Evolutionary conservation across 2,888 invertebrate species (phyloP).

Genomic region (Cephus sareptanus): DNA sequence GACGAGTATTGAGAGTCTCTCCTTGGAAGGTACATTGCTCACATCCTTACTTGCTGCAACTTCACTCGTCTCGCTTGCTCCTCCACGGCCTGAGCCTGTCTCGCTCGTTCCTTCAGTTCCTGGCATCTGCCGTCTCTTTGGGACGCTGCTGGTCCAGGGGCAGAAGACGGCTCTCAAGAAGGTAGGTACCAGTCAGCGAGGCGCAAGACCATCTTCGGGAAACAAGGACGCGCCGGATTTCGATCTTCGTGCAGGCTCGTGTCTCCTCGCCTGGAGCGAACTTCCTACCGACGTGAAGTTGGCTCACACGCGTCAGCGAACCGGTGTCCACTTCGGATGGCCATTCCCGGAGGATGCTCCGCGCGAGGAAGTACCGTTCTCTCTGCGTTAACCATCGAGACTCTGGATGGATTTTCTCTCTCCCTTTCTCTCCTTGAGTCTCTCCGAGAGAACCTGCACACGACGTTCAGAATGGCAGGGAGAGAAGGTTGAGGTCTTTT

Average conservation of each 20-base stretch:
- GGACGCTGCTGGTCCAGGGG: neutral
- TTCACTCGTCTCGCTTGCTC: neutral
- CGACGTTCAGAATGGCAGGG: neutral
- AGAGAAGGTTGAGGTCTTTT: neutral
- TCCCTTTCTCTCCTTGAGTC: neutral
- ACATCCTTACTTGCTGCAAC: neutral
- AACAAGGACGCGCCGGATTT: conserved; percentile 40
- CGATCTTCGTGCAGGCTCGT: conserved; percentile 34
- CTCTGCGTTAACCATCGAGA: neutral
- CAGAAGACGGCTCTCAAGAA: neutral
- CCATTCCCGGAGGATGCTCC: neutral
- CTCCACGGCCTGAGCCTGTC: neutral
- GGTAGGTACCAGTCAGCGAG: conserved; percentile 24
- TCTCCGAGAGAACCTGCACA: neutral
- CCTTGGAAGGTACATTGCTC: neutral
- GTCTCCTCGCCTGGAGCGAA: conserved; percentile 24
- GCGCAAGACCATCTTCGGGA: conserved; percentile 35
- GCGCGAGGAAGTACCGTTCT: neutral
- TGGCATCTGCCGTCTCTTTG: neutral
- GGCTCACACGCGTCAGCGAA: neutral
- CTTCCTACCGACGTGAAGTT: neutral
- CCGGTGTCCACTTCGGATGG: neutral
- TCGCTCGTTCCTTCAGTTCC: neutral
- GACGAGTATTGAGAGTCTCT: neutral
- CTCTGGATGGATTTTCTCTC: neutral